Evolutionary conservation across 2,888 invertebrate species (phyloP).

Genomic region (Harpalus rufipes): DNA sequence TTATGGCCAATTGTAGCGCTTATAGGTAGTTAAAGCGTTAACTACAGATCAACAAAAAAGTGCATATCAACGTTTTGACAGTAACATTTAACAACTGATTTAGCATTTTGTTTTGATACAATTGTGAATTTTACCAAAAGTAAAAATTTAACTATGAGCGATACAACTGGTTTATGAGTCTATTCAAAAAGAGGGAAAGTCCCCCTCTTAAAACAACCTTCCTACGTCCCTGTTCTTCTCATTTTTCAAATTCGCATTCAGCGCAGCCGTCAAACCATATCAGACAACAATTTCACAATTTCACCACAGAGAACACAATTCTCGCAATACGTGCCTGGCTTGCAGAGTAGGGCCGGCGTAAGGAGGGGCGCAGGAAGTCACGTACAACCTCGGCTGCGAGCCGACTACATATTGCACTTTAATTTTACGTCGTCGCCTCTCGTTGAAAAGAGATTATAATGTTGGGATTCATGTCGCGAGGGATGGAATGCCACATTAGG

Average conservation of each 20-base stretch:
- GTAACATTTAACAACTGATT: too few relatives aligned
- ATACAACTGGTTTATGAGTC: too few relatives aligned
- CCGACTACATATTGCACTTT: conserved; percentile 65
- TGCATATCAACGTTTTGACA: too few relatives aligned
- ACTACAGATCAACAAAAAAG: too few relatives aligned
- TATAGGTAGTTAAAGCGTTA: too few relatives aligned
- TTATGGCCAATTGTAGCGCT: too few relatives aligned
- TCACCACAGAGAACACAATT: conserved; percentile 58
- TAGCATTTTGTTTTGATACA: too few relatives aligned
- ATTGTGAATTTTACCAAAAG: too few relatives aligned
- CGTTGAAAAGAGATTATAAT: conserved; percentile 40
- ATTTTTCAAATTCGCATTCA: conserved; percentile 53
- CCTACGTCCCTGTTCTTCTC: not conserved
- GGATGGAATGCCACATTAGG: conserved; percentile 36
- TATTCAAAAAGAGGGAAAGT: too few relatives aligned
- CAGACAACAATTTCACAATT: conserved; percentile 56
- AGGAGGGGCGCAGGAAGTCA: conserved; percentile 57
- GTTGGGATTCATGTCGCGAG: conserved; percentile 42
- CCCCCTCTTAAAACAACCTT: too few relatives aligned
- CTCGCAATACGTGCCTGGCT: conserved; percentile 31
- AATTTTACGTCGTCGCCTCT: conserved; percentile 58
- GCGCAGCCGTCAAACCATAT: conserved; percentile 48
- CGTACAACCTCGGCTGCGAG: conserved; percentile 36
- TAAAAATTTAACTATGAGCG: too few relatives aligned
- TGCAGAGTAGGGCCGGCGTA: conserved; percentile 18